Evolutionary conservation across 2,888 invertebrate genomes (phyloP), one percentile per base, ranked within the genome.

Genomic region (Actias luna): DNA sequence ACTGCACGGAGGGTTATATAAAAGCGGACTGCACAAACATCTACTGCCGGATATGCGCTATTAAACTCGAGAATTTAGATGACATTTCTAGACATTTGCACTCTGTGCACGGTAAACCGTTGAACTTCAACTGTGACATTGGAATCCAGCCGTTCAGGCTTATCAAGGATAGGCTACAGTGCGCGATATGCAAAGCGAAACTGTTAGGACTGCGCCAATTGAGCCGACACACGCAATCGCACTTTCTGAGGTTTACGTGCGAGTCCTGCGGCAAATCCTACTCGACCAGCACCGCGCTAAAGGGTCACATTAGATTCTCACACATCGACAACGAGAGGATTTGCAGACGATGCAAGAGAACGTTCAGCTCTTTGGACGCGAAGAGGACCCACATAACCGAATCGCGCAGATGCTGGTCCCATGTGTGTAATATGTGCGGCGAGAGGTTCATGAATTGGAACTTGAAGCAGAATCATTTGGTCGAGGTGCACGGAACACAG

Each of bases 261-360:
- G 91, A 92, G 25, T 78, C 85, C 2, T 92, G 92, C 57, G 92
- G 91, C 0, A 91, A 89, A 64, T 87, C 87, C 0, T 92, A 88
- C 64, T 80, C 88, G 0, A 88, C 88, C 0, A 83, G 78, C 16
- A 87, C 88, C 0, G 78, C 88, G 0, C 63, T 92, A 10, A 78
- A 82, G 22, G 82, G 83, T 33, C 92, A 92, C 61, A 85, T 85
- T 27, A 78, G 82, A 16, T 87, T 78, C 60, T 80, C 82, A 0
- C 88, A 90, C 39, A 78, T 82, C 7, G 76, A 80, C 2, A 79
- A 81, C 29, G 81, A 84, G 50, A 78, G 80, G 39, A 84, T 85
- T 31, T 91, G 90, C 67, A 77, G 88, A 31, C 88, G 87, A 66
- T 91, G 90, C 65, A 88, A 87, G 67, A 74, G 76, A 39, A 83